These are phyloP conservation scores for Entomyzon cyanotis DNA, from an alignment of 2,113 vertebrate species.

Conservation along the genomic window DNA sequence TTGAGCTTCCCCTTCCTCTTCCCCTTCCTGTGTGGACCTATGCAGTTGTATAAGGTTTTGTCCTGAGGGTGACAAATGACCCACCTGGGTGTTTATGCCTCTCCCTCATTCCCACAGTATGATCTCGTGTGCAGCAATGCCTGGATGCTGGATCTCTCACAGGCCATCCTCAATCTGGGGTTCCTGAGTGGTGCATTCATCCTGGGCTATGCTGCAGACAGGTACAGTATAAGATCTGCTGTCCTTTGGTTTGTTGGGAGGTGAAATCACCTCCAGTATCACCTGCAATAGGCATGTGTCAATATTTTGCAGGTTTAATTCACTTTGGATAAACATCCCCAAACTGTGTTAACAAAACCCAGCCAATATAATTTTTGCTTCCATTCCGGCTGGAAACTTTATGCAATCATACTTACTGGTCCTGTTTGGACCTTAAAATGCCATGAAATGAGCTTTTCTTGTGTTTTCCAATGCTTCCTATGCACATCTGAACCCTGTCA, in stretches of 20 bases:
- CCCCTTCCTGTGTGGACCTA: rapidly evolving
- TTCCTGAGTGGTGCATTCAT: slow-evolving; percentile 87
- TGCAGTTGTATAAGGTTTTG: not conserved
- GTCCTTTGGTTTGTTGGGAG: not conserved
- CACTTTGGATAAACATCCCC: not conserved
- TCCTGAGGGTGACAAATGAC: not conserved
- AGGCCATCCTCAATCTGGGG: slow-evolving; percentile 88
- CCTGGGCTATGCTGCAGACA: slow-evolving; percentile 93
- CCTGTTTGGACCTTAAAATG: not conserved
- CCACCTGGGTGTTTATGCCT: not conserved
- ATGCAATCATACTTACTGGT: rapidly evolving
- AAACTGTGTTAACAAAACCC: not conserved
- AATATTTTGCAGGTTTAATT: not conserved
- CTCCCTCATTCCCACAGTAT: slow-evolving; percentile 80
- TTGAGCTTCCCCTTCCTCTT: not conserved
- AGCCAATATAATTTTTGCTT: not conserved
- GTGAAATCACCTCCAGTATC: not conserved
- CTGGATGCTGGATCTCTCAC: slow-evolving; percentile 92
- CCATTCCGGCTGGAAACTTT: not conserved
- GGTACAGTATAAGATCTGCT: slow-evolving; percentile 65
- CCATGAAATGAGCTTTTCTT: not conserved
- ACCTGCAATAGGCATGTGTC: not conserved
- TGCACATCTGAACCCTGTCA: not conserved
- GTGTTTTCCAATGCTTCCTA: not conserved
- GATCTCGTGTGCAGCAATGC: slow-evolving; percentile 86